Conservation (phyloP, 1,140 invertebrate species). For the Phocides pigmalion region DNA sequence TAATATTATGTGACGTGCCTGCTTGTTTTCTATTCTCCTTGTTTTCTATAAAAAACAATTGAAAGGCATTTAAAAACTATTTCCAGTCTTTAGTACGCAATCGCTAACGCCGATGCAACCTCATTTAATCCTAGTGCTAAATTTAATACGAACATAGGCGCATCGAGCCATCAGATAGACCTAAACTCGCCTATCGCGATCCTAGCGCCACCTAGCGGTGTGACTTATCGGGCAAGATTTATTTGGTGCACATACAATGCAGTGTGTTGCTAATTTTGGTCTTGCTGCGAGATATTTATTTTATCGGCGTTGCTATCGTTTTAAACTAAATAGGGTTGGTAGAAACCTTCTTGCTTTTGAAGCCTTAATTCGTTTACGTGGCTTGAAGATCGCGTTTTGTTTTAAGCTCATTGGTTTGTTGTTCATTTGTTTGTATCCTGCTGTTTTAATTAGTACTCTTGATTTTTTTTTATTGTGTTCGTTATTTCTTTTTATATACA, state of each 20-base stretch:
- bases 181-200: constrained; percentile 45
- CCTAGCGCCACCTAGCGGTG: constrained; percentile 48
- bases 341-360: no score
- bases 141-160: constrained; percentile 34
- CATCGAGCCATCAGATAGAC: constrained; percentile 34
- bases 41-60: no score
- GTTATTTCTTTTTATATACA: no score
- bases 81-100: constrained; percentile 3
- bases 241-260: constrained; percentile 44
- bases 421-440: no score
- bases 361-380: no score
- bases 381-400: neutral
- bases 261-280: constrained; percentile 50
- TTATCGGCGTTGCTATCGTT: constrained; percentile 33
- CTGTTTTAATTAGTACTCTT: no score
- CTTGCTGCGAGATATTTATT: constrained; percentile 39
- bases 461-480: no score
- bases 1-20: no score
- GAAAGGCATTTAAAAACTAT: no score
- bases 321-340: constrained; percentile 2
- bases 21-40: no score
- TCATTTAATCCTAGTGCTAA: constrained; percentile 19
- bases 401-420: no score
- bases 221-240: constrained; percentile 54
- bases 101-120: constrained; percentile 10